A percentile compares a stretch with the other conserved stretches of the same genome.
phyloP scores from a whole-genome alignment of 2,888 invertebrate genomes.

The Temnothorax rugatulus region DNA sequence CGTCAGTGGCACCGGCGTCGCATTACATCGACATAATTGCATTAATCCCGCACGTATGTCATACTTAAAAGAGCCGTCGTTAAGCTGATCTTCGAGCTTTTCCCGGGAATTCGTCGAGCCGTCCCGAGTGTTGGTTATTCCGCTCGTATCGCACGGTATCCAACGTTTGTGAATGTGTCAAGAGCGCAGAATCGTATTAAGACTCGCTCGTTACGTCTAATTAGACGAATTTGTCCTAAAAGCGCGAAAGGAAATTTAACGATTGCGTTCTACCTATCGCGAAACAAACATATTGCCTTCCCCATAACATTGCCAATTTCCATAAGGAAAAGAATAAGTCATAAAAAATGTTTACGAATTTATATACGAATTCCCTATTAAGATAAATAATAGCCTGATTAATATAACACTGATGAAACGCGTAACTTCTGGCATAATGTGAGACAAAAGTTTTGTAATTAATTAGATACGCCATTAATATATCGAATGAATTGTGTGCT shows the following conservation, averaged over 20 bases:
- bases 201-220: constrained; percentile 43
- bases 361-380: background rate
- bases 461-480: no score
- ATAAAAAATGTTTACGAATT: background rate
- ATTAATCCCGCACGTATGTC: constrained; percentile 76
- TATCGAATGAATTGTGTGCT: no score
- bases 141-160: background rate
- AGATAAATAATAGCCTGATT: no score
- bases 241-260: constrained; percentile 4
- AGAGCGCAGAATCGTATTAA: constrained; percentile 55
- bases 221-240: constrained; percentile 50
- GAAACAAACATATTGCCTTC: background rate
- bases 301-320: background rate
- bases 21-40: constrained; percentile 80
- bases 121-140: constrained; percentile 18
- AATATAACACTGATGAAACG: no score
- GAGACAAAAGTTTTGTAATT: no score
- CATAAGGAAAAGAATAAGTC: background rate
- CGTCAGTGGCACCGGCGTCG: constrained; percentile 77
- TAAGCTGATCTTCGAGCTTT: constrained; percentile 52
- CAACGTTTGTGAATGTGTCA: constrained; percentile 34
- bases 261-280: background rate
- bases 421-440: no score
- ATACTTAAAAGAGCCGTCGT: constrained; percentile 57
- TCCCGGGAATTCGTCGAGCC: constrained; percentile 40